A percentile compares a stretch with the other conserved stretches of the same genome.
These are phyloP conservation scores for Zosterops lateralis DNA, from an alignment of 2,113 vertebrate genomes.

Conservation along the genomic window DNA sequence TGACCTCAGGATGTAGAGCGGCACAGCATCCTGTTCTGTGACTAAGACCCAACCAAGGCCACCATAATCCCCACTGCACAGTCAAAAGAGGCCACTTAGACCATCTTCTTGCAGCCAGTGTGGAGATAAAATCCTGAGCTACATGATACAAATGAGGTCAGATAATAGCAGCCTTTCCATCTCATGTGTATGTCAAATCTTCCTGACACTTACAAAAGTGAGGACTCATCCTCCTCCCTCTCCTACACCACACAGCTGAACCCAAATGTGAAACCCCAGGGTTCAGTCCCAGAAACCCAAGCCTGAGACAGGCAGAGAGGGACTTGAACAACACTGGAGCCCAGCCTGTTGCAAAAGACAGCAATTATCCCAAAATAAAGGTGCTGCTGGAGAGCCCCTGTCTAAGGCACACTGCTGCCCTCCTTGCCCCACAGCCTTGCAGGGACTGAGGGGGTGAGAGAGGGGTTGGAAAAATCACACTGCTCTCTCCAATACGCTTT, in stretches of 20 bases:
- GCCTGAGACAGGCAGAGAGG: not conserved
- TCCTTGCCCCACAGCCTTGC: not conserved
- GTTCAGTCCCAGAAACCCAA: not conserved
- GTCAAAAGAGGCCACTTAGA: not conserved
- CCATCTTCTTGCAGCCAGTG: not conserved
- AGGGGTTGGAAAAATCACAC: not conserved
- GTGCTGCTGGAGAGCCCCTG: fast-evolving
- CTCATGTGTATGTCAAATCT: not conserved
- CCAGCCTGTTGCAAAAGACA: not conserved
- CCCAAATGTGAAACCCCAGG: not conserved
- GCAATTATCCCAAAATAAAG: not conserved
- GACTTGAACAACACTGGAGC: not conserved
- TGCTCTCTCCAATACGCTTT: fast-evolving
- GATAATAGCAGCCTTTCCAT: not conserved
- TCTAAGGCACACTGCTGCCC: not conserved
- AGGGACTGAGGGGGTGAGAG: not conserved
- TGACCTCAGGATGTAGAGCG: not conserved
- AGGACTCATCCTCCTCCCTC: not conserved
- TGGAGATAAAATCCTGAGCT: not conserved
- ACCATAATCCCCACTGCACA: not conserved
- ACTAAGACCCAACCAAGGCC: not conserved
- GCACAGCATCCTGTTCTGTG: not conserved
- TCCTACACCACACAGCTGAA: not conserved
- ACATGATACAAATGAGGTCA: not conserved
- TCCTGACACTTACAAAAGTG: not conserved